phyloP scores from a whole-genome alignment of 2,113 vertebrate genomes.

The Coryphaenoides rupestris region DNA sequence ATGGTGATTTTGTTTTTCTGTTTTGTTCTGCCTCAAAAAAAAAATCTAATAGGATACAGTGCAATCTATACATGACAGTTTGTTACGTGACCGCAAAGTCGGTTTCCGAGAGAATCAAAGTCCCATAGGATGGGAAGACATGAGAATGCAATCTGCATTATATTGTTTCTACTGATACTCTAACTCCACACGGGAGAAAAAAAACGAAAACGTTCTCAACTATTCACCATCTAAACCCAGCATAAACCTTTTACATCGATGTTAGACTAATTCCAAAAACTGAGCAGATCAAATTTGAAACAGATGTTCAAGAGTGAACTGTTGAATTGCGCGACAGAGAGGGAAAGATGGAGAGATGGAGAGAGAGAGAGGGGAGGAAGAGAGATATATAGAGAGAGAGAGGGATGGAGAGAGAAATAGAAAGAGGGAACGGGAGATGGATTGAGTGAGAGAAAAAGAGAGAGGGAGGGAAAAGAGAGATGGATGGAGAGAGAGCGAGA shows the following conservation, averaged over 20 bases:
- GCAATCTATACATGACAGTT: slow-evolving; percentile 14
- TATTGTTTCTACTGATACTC: slow-evolving; percentile 37
- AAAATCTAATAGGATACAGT: slow-evolving; percentile 25
- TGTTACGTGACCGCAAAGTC: slow-evolving; percentile 21
- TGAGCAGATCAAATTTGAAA: slow-evolving; percentile 51
- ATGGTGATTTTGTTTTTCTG: slow-evolving; percentile 18
- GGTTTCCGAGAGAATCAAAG: slow-evolving; percentile 31
- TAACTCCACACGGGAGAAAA: slow-evolving; percentile 26
- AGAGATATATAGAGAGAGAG: neutral
- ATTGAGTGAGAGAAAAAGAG: too few species aligned
- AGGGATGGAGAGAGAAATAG: slow-evolving; percentile 4
- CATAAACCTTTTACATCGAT: slow-evolving; percentile 53
- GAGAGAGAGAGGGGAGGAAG: neutral
- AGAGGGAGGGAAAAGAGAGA: too few species aligned
- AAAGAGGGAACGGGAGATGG: too few species aligned
- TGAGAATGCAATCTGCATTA: slow-evolving; percentile 33
- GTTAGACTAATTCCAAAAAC: slow-evolving; percentile 55
- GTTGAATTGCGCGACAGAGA: neutral
- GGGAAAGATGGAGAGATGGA: neutral
- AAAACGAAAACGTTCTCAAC: slow-evolving; percentile 46
- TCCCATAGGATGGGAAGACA: slow-evolving; percentile 30
- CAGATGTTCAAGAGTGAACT: slow-evolving; percentile 49
- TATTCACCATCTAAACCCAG: slow-evolving; percentile 45
- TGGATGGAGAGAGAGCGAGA: slow-evolving; percentile 6
- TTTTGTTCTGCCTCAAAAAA: slow-evolving; percentile 36